Conservation (phyloP, 2,888 invertebrate genomes). For the Galerucella nymphaeae region DNA sequence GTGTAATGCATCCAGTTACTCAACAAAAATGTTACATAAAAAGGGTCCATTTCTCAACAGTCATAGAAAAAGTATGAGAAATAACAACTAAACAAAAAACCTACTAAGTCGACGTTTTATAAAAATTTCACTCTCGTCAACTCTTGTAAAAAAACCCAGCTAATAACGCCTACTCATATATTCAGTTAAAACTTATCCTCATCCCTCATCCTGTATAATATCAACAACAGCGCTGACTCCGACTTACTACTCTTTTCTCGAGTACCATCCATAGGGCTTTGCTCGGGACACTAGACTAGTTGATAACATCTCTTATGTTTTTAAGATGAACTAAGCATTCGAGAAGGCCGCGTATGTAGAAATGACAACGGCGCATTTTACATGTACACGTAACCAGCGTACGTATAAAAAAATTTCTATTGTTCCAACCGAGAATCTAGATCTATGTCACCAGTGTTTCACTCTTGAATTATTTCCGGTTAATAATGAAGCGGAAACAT, state of each 20-base stretch:
- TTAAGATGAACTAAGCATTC: constrained; percentile 20
- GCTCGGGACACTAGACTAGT: constrained; percentile 27
- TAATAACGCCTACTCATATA: not conserved
- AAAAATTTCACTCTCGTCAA: not conserved
- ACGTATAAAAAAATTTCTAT: not conserved
- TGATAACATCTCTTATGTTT: constrained; percentile 25
- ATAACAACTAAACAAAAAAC: no score
- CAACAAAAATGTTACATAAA: no score
- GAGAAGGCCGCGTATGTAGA: constrained; percentile 14
- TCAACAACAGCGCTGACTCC: constrained; percentile 23
- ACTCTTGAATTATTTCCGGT: not conserved
- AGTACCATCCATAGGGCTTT: constrained; percentile 22
- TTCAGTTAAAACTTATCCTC: constrained; percentile 6
- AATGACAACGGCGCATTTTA: constrained; percentile 7
- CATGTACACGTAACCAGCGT: constrained; percentile 2
- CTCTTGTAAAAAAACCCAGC: constrained; percentile 1
- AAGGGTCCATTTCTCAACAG: no score
- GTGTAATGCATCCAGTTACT: no score
- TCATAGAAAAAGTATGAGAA: no score
- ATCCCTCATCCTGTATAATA: constrained; percentile 11
- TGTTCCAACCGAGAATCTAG: constrained; percentile 5
- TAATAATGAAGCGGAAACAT: not conserved
- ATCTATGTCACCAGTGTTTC: constrained; percentile 11
- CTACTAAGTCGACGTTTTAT: not conserved
- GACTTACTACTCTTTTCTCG: constrained; percentile 22